Evolutionary conservation across 2,113 vertebrate genomes (phyloP), one percentile per base, ranked within the genome.

Genomic region (Ciconia maguari): DNA sequence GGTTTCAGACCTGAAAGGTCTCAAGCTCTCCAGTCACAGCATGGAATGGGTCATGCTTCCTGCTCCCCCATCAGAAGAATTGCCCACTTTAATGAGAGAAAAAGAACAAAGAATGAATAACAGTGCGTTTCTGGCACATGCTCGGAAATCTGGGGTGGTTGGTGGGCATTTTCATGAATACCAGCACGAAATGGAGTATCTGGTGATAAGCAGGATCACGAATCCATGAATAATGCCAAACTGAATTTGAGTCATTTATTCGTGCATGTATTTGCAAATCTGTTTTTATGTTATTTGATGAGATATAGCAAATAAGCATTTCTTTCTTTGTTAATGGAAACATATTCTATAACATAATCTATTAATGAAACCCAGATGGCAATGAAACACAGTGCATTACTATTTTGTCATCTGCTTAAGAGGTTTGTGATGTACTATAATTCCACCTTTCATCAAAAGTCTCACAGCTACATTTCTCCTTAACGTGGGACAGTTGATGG

Each of bases 291-390:
- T 48, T 75, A 70, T 78, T 90, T 86, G 60, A 64, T 2, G 13
- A 92, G 55, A 74, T 62, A 60, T 36, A 88, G 20, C 55, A 95
- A 97, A 89, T 91, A 96, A 83, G 21, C 38, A 88, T 90, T 95
- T 95, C 80, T 81, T 76, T 36, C 62, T 94, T 93, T 96, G 82
- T 89, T 64, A 71, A 94, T 84, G 68, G 48, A 90, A 97, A 79
- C 61, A 86, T 4, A 2, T 86, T 95, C 83, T 91, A 42, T 72
- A 96, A 65, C 38, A 81, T 91, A 94, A 95, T 90, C 70, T 94
- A 51, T 85, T 94, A 94, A 94, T 77, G 80, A 96, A 96, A 96
- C 36, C 71, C 89, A 96, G 89, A 94, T 83, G 76, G 44, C 61
- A 92, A 49, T 70, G 44, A 95, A 93, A 72, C 57, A 65, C 5